These are phyloP conservation scores for Spinus pinus DNA, from an alignment of 2,797 vertebrate genomes.

Conservation along the genomic window DNA sequence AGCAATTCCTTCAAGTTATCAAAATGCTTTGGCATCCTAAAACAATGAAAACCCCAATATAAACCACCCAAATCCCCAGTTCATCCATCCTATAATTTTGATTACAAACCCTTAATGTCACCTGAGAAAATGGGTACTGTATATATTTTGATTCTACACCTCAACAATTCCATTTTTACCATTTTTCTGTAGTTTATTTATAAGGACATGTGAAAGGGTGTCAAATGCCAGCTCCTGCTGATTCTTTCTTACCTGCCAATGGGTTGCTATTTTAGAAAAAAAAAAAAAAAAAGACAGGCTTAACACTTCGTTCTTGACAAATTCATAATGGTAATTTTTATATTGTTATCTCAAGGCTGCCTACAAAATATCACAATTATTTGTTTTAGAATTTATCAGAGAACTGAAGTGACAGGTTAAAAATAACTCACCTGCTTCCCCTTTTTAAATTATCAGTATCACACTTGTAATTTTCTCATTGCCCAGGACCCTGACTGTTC, in stretches of 20 bases:
- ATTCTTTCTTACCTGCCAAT: background rate
- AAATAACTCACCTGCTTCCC: background rate
- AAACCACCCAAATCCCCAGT: background rate
- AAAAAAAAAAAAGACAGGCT: background rate
- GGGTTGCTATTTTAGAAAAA: background rate
- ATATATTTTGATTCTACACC: background rate
- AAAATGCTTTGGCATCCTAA: background rate
- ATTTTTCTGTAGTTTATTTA: background rate
- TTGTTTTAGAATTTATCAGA: background rate
- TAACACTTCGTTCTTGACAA: background rate
- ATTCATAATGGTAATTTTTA: background rate
- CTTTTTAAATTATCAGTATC: background rate
- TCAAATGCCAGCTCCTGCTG: background rate
- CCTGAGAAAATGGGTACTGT: background rate
- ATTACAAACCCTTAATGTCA: background rate
- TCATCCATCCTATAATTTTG: background rate
- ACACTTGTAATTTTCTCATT: background rate
- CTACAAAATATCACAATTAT: background rate
- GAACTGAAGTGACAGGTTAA: background rate
- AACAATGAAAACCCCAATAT: background rate
- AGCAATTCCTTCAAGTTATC: background rate
- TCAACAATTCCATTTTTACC: background rate
- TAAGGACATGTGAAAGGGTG: background rate
- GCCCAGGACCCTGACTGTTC: background rate
- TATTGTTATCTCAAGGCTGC: background rate